These are phyloP conservation scores for Xestia sexstrigata DNA, from an alignment of 2,888 invertebrate species.

Conservation along the genomic window DNA sequence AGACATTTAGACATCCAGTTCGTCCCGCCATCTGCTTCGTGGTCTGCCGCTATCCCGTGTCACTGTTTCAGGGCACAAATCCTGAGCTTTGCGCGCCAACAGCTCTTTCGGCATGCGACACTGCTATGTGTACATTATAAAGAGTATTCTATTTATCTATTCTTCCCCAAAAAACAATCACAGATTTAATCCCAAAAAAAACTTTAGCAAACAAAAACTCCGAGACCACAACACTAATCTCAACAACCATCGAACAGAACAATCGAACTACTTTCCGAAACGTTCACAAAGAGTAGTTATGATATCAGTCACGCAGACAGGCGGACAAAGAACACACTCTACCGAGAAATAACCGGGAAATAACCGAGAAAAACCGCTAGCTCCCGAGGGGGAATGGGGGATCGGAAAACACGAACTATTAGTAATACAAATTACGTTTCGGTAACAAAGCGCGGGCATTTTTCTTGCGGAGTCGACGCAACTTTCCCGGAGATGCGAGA, in stretches of 20 bases:
- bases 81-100: too few relatives aligned
- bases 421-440: slow-evolving; percentile 77
- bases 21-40: too few relatives aligned
- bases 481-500: slow-evolving; percentile 50
- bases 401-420: slow-evolving; percentile 75
- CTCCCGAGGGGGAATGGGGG: slow-evolving; percentile 45
- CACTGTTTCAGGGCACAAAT: too few relatives aligned
- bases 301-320: slow-evolving; percentile 71
- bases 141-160: not conserved
- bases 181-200: not conserved
- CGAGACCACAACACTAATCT: slow-evolving; percentile 18
- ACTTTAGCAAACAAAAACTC: slow-evolving; percentile 10
- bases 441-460: slow-evolving; percentile 65
- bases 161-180: not conserved
- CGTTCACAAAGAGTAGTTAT: slow-evolving; percentile 66
- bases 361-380: slow-evolving; percentile 56
- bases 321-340: slow-evolving; percentile 69
- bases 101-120: too few relatives aligned
- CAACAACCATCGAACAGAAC: slow-evolving; percentile 26
- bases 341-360: slow-evolving; percentile 60
- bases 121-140: too few relatives aligned
- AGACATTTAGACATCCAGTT: too few relatives aligned
- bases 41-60: too few relatives aligned
- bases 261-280: slow-evolving; percentile 55
- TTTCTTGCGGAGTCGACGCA: slow-evolving; percentile 63